A percentile compares a stretch with the other conserved stretches of the same genome.
Evolutionary conservation across 2,888 invertebrate species (phyloP).

Genomic region (Reticulitermes lucifugus): DNA sequence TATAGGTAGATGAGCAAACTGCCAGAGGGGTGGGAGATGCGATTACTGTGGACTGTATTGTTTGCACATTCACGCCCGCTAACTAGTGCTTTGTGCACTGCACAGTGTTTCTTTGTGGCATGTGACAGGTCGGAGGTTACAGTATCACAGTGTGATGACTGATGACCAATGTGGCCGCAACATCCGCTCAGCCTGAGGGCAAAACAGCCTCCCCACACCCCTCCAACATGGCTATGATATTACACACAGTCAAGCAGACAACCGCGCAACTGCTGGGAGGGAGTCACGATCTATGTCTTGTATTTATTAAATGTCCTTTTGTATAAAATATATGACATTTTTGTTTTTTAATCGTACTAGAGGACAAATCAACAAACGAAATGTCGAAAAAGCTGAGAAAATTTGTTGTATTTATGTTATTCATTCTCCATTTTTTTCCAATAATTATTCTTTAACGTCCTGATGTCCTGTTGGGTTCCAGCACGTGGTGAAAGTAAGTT

Average conservation of each 20-base stretch:
- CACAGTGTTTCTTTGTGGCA: slow-evolving; percentile 33
- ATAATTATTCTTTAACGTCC: too few species aligned
- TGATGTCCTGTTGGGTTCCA: too few species aligned
- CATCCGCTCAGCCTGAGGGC: background rate
- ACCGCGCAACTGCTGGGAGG: too few species aligned
- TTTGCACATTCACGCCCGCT: slow-evolving; percentile 43
- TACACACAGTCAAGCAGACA: too few species aligned
- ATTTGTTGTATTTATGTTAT: too few species aligned
- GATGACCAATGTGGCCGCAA: slow-evolving; percentile 40
- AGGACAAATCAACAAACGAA: too few species aligned
- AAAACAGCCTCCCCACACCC: background rate
- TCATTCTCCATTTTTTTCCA: too few species aligned
- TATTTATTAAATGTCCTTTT: background rate
- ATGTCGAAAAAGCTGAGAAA: too few species aligned
- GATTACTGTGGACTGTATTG: slow-evolving; percentile 31
- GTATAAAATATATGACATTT: background rate
- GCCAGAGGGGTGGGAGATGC: slow-evolving; percentile 23
- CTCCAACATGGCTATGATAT: background rate
- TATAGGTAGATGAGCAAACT: slow-evolving; percentile 10
- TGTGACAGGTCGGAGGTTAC: slow-evolving; percentile 39
- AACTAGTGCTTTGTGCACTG: slow-evolving; percentile 39
- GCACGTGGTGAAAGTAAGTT: too few species aligned
- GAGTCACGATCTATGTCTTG: background rate
- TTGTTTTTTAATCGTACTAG: background rate
- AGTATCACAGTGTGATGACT: slow-evolving; percentile 38